Conservation (phyloP, 2,888 invertebrate species). For the Pammene aurita region DNA sequence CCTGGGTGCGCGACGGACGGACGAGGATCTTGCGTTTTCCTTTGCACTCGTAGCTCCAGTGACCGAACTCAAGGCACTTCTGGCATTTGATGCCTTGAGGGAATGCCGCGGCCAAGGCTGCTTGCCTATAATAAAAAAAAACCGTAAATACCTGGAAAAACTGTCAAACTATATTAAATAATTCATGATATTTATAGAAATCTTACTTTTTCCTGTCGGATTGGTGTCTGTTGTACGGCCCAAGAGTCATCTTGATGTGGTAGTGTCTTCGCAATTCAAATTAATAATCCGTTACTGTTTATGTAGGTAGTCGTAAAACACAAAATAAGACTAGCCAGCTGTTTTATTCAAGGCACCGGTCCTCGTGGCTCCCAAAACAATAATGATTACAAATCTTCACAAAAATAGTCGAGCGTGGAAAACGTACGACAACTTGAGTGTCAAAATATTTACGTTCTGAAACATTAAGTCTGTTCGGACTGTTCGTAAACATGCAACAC, state of each 20-base stretch:
- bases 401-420: conserved; percentile 42
- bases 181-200: conserved; percentile 40
- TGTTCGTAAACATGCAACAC: conserved; percentile 11
- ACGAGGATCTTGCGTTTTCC: conserved; percentile 94
- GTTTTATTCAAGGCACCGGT: conserved; percentile 22
- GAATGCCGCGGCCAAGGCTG: conserved; percentile 85
- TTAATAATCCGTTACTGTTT: conserved; percentile 25
- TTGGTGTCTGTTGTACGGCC: conserved; percentile 78
- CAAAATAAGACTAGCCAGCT: conserved; percentile 15
- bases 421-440: conserved; percentile 36
- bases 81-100: conserved; percentile 93
- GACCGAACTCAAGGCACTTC: conserved; percentile 95
- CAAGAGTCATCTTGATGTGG: conserved; percentile 68
- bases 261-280: conserved; percentile 22
- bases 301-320: conserved; percentile 25
- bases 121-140: conserved; percentile 70
- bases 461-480: conserved; percentile 14
- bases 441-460: conserved; percentile 43
- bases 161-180: conserved; percentile 19
- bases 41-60: conserved; percentile 97
- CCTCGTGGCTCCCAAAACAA: conserved; percentile 37
- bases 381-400: conserved; percentile 40
- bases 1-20: conserved; percentile 91
- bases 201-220: conserved; percentile 74
- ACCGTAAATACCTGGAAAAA: conserved; percentile 35